Evolutionary conservation across 2,113 vertebrate genomes (phyloP).

Genomic region (Bujurquina vittata): DNA sequence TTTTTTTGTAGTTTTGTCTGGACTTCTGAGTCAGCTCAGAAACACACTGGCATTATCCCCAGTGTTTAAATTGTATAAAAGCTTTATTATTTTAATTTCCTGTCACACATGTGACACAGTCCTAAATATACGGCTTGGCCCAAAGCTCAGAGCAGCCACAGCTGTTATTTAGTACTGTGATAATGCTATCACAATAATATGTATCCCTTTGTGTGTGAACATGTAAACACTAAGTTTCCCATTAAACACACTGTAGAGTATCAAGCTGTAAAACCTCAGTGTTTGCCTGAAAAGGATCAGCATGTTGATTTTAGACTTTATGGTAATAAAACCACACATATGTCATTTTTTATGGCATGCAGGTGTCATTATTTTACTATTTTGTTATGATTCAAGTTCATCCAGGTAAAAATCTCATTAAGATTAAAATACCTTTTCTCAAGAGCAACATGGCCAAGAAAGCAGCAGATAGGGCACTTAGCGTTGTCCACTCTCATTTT

Average conservation of each 20-base stretch:
- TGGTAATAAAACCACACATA: background rate
- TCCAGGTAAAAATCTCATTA: background rate
- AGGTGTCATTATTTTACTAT: background rate
- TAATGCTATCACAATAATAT: background rate
- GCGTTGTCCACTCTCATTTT: background rate
- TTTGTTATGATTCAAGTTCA: background rate
- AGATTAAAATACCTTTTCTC: background rate
- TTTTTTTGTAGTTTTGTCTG: background rate
- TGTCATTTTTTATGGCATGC: background rate
- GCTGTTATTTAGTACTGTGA: background rate
- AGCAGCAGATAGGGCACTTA: background rate
- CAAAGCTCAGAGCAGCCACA: conserved; percentile 25
- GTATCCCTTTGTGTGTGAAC: background rate
- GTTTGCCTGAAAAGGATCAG: background rate
- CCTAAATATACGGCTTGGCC: background rate
- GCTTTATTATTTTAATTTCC: background rate
- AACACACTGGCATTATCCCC: background rate
- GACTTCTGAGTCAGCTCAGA: background rate
- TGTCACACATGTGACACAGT: background rate
- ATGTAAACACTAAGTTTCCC: background rate
- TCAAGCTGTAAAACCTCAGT: background rate
- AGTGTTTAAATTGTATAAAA: background rate
- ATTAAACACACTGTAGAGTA: background rate
- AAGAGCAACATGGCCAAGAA: background rate
- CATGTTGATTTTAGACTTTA: background rate